These are phyloP conservation scores for Prosapia bicincta DNA, from an alignment of 2,888 invertebrate species.

Conservation along the genomic window DNA sequence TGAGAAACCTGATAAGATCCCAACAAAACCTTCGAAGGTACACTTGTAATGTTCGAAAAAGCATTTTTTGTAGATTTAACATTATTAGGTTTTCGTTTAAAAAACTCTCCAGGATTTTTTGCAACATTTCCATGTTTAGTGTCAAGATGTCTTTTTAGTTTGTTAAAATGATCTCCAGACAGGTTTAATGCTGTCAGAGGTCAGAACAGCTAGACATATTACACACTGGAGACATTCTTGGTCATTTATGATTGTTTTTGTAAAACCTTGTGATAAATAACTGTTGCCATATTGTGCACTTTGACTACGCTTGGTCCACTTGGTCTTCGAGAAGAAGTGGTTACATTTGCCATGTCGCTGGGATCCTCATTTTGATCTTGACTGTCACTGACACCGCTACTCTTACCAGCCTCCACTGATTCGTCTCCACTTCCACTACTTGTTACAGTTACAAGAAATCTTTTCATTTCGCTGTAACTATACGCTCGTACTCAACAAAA, in stretches of 20 bases:
- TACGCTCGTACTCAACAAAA: conserved; percentile 3
- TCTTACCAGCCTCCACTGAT: conserved; percentile 3
- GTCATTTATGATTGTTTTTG: conserved; percentile 8
- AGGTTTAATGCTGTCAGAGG: too few relatives aligned
- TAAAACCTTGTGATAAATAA: conserved; percentile 14
- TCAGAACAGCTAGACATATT: too few relatives aligned
- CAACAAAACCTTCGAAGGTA: too few relatives aligned
- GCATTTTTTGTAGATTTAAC: too few relatives aligned
- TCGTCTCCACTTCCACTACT: too few relatives aligned
- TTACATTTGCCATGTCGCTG: conserved; percentile 2
- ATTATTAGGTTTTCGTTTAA: conserved; percentile 8
- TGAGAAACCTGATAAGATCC: too few relatives aligned
- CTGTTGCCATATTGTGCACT: conserved; percentile 4
- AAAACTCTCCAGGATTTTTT: conserved; percentile 25
- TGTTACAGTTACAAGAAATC: conserved; percentile 3
- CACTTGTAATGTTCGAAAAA: too few relatives aligned
- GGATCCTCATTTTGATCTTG: conserved; percentile 11
- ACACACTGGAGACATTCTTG: conserved; percentile 24
- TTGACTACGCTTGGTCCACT: conserved; percentile 9
- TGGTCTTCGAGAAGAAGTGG: conserved; percentile 4
- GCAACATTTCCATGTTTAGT: conserved; percentile 30
- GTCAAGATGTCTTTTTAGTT: too few relatives aligned
- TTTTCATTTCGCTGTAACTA: background rate
- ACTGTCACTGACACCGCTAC: conserved; percentile 11
- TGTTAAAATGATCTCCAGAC: too few relatives aligned